Percentiles rank a stretch among this genome's conserved stretches.
phyloP scores from a whole-genome alignment of 2,888 invertebrate genomes.

The Miltochrista miniata region DNA sequence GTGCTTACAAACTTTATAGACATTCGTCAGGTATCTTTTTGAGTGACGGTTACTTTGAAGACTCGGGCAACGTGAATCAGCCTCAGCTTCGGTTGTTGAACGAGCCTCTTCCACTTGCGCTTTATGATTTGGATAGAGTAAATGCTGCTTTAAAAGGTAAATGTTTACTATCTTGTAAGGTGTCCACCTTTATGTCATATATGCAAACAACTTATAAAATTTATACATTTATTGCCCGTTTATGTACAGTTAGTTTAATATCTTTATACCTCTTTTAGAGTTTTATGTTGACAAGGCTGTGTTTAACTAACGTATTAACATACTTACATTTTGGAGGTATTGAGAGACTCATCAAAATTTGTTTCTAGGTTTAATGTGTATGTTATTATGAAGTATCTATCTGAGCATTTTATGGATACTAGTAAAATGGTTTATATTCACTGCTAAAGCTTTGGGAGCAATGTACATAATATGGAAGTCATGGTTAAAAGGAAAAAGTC shows the following conservation, averaged over 20 bases:
- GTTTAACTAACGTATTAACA: conserved; percentile 10
- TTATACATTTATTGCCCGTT: conserved; percentile 51
- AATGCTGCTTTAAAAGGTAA: conserved; percentile 81
- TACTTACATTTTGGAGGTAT: conserved; percentile 5
- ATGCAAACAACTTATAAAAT: conserved; percentile 57
- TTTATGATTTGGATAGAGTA: conserved; percentile 80
- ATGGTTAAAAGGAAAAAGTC: too few species aligned
- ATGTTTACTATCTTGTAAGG: conserved; percentile 68
- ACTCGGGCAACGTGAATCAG: conserved; percentile 56
- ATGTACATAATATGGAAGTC: neutral
- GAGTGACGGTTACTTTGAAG: conserved; percentile 73
- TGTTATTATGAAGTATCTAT: too few species aligned
- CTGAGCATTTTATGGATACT: conserved; percentile 34
- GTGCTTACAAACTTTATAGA: conserved; percentile 76
- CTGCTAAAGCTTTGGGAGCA: conserved; percentile 2
- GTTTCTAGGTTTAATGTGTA: conserved; percentile 10
- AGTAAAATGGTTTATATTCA: conserved; percentile 47
- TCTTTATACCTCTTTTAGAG: conserved; percentile 10
- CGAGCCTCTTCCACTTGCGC: conserved; percentile 78
- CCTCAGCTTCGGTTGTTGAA: conserved; percentile 72
- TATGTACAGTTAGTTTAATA: conserved; percentile 24
- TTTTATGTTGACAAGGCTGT: conserved; percentile 21
- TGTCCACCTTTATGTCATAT: conserved; percentile 54
- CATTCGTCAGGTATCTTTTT: conserved; percentile 80
- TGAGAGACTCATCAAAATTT: conserved; percentile 11